Conservation (phyloP, 2,113 vertebrate genomes). For the Apteryx mantelli region DNA sequence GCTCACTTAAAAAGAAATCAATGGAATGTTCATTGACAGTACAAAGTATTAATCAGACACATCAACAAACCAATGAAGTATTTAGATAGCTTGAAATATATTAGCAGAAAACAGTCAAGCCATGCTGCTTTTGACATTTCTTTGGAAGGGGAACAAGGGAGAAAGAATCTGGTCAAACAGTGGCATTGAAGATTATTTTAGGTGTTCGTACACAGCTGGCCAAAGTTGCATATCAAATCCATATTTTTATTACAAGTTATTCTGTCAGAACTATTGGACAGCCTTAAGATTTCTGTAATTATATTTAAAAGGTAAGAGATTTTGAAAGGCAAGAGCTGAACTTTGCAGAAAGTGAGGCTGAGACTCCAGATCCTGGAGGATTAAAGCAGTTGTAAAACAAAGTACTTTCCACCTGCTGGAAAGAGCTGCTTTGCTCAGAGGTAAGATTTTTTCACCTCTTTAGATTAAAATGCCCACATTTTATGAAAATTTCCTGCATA, state of each 20-base stretch:
- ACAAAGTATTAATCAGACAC: not conserved
- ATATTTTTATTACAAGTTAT: accelerated
- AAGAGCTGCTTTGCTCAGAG: not conserved
- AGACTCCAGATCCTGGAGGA: not conserved
- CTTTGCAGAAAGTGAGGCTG: too few species aligned
- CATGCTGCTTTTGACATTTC: not conserved
- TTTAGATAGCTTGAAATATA: not conserved
- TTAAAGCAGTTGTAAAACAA: accelerated
- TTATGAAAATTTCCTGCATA: not conserved
- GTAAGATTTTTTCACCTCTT: accelerated
- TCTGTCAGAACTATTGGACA: not conserved
- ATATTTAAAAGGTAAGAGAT: accelerated
- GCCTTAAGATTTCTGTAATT: accelerated
- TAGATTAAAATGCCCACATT: not conserved
- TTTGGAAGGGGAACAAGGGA: not conserved
- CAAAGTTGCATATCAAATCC: accelerated
- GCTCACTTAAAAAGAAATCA: not conserved
- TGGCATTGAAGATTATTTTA: accelerated
- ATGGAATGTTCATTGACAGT: accelerated
- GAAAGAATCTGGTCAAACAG: accelerated
- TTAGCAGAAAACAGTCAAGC: not conserved
- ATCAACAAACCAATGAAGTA: accelerated
- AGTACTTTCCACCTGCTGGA: not conserved
- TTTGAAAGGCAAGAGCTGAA: not conserved
- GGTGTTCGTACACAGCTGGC: not conserved